A percentile compares a stretch with the other conserved stretches of the same genome.
Evolutionary conservation across 2,113 vertebrate genomes (phyloP).

Genomic region (Saguinus imperator): DNA sequence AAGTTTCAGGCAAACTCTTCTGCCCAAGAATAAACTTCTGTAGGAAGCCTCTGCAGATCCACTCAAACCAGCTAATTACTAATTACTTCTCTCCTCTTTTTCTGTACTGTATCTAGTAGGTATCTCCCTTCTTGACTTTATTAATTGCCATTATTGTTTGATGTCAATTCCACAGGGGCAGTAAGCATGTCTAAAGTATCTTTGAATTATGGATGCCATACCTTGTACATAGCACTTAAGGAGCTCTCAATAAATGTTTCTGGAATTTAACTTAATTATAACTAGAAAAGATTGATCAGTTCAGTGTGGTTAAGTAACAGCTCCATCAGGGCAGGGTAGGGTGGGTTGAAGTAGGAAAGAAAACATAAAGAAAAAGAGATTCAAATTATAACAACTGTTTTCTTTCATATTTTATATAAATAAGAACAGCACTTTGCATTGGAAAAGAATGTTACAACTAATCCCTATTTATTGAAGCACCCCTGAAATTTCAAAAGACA

Average conservation of each 20-base stretch:
- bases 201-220: constrained; percentile 37
- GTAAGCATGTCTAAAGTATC: constrained; percentile 38
- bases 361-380: background rate
- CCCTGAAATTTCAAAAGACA: background rate
- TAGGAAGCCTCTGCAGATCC: constrained; percentile 1
- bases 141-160: constrained; percentile 62
- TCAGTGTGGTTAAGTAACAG: background rate
- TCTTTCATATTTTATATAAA: background rate
- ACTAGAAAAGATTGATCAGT: constrained; percentile 38
- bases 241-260: background rate
- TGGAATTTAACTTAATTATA: constrained; percentile 52
- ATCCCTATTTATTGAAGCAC: background rate
- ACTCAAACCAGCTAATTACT: constrained; percentile 22
- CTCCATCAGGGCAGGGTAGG: background rate
- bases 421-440: background rate
- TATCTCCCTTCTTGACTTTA: constrained; percentile 32
- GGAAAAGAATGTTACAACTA: background rate
- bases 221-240: constrained; percentile 7
- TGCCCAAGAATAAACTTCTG: background rate
- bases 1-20: constrained; percentile 12
- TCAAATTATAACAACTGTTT: background rate
- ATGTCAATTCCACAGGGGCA: constrained; percentile 35
- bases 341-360: background rate
- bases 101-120: background rate
- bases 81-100: constrained; percentile 35